A percentile compares a stretch with the other conserved stretches of the same genome.
Conservation (phyloP, 2,888 invertebrate species). For the Nomada ferruginata region DNA sequence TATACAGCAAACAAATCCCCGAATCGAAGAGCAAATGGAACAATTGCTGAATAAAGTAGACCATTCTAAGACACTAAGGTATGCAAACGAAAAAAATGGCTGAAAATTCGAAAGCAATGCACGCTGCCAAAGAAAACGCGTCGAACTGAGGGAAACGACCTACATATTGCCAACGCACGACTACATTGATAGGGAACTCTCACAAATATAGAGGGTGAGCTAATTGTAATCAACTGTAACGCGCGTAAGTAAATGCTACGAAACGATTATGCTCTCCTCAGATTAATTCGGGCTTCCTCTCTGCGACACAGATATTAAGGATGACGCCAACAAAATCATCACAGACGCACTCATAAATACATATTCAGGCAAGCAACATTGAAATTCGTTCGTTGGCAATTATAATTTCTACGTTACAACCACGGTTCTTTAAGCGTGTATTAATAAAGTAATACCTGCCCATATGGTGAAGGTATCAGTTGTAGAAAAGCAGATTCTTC, state of each 20-base stretch:
- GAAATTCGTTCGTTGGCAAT: not conserved
- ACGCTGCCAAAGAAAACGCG: constrained; percentile 12
- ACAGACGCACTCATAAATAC: not conserved
- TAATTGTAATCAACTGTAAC: constrained; percentile 48
- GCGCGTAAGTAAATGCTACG: constrained; percentile 23
- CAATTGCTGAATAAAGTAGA: not conserved
- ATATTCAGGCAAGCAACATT: not conserved
- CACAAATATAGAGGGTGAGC: constrained; percentile 50
- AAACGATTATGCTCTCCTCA: constrained; percentile 25
- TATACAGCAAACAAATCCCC: no score
- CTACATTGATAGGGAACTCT: constrained; percentile 50
- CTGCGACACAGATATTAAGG: constrained; percentile 43
- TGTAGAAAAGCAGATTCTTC: not conserved
- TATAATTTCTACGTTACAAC: no score
- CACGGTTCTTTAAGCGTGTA: no score
- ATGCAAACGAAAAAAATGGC: not conserved
- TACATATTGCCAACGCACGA: constrained; percentile 57
- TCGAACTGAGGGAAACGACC: constrained; percentile 39
- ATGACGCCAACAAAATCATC: not conserved
- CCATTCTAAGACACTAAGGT: not conserved
- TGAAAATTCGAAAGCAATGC: constrained; percentile 27
- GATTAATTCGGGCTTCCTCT: constrained; percentile 44
- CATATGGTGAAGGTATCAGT: not conserved
- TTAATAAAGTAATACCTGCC: not conserved
- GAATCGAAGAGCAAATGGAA: no score